Evolutionary conservation across 2,888 invertebrate genomes (phyloP).

Genomic region (Sphaeridia pumilis): DNA sequence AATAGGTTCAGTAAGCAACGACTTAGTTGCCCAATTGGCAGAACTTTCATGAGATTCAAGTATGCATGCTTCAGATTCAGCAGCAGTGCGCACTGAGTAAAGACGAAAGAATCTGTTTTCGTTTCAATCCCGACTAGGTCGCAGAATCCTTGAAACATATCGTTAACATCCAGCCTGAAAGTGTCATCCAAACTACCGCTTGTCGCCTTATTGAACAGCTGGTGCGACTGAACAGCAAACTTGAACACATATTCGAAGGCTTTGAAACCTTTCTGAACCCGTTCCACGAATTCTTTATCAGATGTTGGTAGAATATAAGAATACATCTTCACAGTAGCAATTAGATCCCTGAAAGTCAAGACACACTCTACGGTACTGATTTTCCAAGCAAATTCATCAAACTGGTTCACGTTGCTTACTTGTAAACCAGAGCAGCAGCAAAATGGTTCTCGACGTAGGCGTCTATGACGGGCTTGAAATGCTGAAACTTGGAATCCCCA

Average conservation of each 20-base stretch:
- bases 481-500: constrained; percentile 82
- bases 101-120: constrained; percentile 6
- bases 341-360: constrained; percentile 53
- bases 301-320: constrained; percentile 72
- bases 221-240: constrained; percentile 75
- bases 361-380: not conserved
- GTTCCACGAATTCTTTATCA: constrained; percentile 69
- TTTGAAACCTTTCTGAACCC: constrained; percentile 77
- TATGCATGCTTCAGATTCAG: constrained; percentile 72
- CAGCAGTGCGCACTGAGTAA: constrained; percentile 59
- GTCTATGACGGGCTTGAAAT: constrained; percentile 86
- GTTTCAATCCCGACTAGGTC: constrained; percentile 53
- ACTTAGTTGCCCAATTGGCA: constrained; percentile 57
- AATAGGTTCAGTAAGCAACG: constrained; percentile 68
- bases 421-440: constrained; percentile 86
- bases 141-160: constrained; percentile 61
- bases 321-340: constrained; percentile 71
- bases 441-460: constrained; percentile 90
- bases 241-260: constrained; percentile 87
- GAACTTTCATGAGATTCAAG: constrained; percentile 55
- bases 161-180: constrained; percentile 56
- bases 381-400: not conserved
- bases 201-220: constrained; percentile 71
- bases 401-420: constrained; percentile 46
- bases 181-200: constrained; percentile 81